A percentile compares a stretch with the other conserved stretches of the same genome.
Evolutionary conservation across 2,888 invertebrate species (phyloP).

Genomic region (Noctua janthe): DNA sequence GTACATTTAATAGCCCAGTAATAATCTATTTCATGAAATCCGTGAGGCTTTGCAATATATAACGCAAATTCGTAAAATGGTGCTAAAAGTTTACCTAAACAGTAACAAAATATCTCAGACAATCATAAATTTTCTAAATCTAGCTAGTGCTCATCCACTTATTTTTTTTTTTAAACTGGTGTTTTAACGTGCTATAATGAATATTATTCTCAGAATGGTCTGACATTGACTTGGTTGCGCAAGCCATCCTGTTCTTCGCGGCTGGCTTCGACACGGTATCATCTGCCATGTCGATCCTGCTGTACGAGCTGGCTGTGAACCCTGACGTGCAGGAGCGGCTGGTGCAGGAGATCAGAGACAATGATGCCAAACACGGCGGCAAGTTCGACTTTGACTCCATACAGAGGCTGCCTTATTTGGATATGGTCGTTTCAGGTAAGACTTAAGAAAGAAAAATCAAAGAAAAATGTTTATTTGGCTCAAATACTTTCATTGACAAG

Average conservation of each 20-base stretch:
- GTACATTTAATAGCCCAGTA: neutral
- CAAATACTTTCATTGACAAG: neutral
- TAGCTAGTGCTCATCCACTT: neutral
- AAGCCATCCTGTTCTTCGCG: conserved; percentile 89
- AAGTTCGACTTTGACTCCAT: conserved; percentile 88
- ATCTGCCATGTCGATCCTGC: conserved; percentile 84
- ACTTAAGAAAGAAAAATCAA: neutral
- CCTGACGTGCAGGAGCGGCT: conserved; percentile 90
- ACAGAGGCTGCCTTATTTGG: conserved; percentile 90
- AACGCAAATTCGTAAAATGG: neutral
- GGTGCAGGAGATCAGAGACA: conserved; percentile 88
- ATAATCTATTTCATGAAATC: neutral
- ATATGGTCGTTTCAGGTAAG: conserved; percentile 91
- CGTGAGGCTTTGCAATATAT: neutral
- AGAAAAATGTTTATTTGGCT: neutral
- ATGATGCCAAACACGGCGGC: conserved; percentile 80
- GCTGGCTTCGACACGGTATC: conserved; percentile 90
- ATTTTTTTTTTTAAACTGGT: neutral
- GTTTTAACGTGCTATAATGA: neutral
- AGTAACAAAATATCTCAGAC: neutral
- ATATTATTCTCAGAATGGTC: conserved; percentile 74
- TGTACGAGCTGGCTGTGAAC: conserved; percentile 90
- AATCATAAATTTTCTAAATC: neutral
- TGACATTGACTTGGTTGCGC: conserved; percentile 84
- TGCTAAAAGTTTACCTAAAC: neutral